phyloP scores from a whole-genome alignment of 2,113 vertebrate species.

The Oryzias woworae region DNA sequence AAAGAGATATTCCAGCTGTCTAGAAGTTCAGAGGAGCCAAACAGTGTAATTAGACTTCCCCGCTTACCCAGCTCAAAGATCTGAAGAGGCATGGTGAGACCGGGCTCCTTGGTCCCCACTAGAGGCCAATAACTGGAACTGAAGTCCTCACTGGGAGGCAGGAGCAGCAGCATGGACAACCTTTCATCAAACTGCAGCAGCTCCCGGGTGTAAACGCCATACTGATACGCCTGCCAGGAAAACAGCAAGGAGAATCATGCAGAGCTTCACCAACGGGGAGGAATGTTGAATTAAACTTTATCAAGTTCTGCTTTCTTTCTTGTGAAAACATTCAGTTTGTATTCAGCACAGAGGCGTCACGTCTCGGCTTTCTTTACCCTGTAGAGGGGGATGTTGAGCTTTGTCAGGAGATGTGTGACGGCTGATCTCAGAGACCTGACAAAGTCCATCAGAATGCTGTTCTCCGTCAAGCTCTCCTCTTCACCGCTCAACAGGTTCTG shows the following conservation, averaged over 20 bases:
- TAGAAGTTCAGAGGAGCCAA: too few species aligned
- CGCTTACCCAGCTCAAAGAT: constrained; percentile 78
- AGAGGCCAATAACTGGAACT: constrained; percentile 75
- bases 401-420: constrained; percentile 71
- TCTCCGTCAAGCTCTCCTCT: constrained; percentile 55
- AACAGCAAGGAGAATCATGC: not conserved
- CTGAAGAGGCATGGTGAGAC: constrained; percentile 78
- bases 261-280: not conserved
- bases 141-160: constrained; percentile 80
- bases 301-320: not conserved
- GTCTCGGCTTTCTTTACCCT: constrained; percentile 58
- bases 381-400: constrained; percentile 80
- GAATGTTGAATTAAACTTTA: not conserved
- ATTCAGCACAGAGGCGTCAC: not conserved
- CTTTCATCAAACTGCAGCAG: constrained; percentile 76
- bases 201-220: constrained; percentile 78
- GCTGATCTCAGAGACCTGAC: constrained; percentile 69
- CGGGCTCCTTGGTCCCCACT: constrained; percentile 62
- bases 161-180: constrained; percentile 75
- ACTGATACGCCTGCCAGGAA: constrained; percentile 69
- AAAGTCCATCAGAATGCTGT: constrained; percentile 60
- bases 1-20: too few species aligned
- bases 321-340: not conserved
- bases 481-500: constrained; percentile 44
- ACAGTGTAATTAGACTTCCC: not conserved